Conservation (phyloP, 2,888 invertebrate species). For the Timema cristinae region DNA sequence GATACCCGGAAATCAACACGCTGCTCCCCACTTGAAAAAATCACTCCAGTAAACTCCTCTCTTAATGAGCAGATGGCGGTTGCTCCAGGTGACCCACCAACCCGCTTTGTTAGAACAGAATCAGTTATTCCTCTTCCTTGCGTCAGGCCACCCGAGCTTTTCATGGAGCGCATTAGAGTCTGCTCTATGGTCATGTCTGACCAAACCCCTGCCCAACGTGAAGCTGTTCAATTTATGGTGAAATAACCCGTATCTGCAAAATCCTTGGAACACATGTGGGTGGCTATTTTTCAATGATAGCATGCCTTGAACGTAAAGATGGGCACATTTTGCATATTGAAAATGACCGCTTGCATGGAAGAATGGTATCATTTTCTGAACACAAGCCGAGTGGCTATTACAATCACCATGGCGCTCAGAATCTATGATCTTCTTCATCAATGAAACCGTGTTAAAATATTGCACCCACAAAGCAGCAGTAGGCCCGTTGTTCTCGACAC, state of each 20-base stretch:
- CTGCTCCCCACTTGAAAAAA: background rate
- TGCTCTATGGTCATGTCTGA: slow-evolving; percentile 9
- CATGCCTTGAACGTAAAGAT: slow-evolving; percentile 2
- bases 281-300: slow-evolving; percentile 10
- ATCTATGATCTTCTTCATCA: background rate
- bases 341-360: slow-evolving; percentile 8
- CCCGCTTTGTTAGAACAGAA: background rate
- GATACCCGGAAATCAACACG: too few species aligned
- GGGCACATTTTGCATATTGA: slow-evolving; percentile 3
- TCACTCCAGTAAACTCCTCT: slow-evolving; percentile 7
- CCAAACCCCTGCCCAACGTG: slow-evolving; percentile 8
- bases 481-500: too few species aligned
- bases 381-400: background rate
- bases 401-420: background rate
- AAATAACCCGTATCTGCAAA: slow-evolving; percentile 1
- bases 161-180: slow-evolving; percentile 6
- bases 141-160: background rate
- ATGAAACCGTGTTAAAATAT: too few species aligned
- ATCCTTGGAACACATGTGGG: slow-evolving; percentile 3
- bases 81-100: background rate
- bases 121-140: background rate
- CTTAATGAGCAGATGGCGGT: background rate
- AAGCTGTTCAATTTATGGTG: slow-evolving; percentile 3
- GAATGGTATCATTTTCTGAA: slow-evolving; percentile 8
- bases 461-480: too few species aligned